Evolutionary conservation across 2,888 invertebrate genomes (phyloP).

Genomic region (Philopedon plagiatum): DNA sequence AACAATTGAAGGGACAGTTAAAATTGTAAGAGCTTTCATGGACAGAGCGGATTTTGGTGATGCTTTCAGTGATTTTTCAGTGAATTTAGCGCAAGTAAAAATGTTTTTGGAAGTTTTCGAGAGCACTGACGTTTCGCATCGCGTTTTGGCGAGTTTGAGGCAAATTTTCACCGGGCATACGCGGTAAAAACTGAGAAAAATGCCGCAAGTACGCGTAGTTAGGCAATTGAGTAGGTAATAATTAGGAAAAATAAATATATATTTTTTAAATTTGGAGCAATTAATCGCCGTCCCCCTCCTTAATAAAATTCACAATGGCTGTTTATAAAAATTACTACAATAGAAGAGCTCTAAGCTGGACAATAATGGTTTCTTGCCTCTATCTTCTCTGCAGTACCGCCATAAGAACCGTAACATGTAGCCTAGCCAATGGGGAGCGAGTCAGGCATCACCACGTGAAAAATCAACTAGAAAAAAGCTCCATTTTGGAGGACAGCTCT

Average conservation of each 20-base stretch:
- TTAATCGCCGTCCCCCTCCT: conserved; percentile 13
- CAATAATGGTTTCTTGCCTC: conserved; percentile 60
- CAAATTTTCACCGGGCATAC: conserved; percentile 35
- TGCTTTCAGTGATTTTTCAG: conserved; percentile 8
- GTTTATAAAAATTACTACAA: conserved; percentile 62
- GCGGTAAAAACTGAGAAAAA: conserved; percentile 35
- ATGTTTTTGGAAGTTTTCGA: conserved; percentile 32
- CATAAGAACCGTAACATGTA: conserved; percentile 54
- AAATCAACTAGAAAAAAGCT: conserved; percentile 46
- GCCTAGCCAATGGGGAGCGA: conserved; percentile 57
- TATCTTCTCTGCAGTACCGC: conserved; percentile 61
- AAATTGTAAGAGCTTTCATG: neutral
- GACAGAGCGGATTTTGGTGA: conserved; percentile 9
- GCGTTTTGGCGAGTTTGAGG: neutral
- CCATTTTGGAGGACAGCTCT: conserved; percentile 41
- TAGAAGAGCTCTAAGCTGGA: conserved; percentile 58
- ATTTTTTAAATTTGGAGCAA: conserved; percentile 21
- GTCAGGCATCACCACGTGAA: conserved; percentile 57
- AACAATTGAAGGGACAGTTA: neutral
- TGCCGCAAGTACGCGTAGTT: conserved; percentile 35
- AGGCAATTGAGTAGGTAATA: conserved; percentile 46
- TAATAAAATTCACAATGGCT: conserved; percentile 56
- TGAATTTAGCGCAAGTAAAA: conserved; percentile 14
- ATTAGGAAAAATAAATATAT: conserved; percentile 24
- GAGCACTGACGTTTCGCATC: conserved; percentile 9